Conservation (phyloP, 2,113 vertebrate genomes). For the Galemys pyrenaicus region DNA sequence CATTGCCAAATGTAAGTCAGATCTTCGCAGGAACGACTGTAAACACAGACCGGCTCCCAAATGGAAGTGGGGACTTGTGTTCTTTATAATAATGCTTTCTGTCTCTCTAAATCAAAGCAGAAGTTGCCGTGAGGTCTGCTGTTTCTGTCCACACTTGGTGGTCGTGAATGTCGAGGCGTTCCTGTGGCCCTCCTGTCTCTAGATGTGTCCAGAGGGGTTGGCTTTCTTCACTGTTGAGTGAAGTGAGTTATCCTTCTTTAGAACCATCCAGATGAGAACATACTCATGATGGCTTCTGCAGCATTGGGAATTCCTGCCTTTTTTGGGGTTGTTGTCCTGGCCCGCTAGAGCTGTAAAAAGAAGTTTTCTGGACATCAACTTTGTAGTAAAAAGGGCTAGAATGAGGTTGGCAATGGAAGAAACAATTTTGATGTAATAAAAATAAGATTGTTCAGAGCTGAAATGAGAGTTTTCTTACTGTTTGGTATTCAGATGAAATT, state of each 20-base stretch:
- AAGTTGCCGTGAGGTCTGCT: neutral
- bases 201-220: accelerated
- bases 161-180: neutral
- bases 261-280: constrained; percentile 52
- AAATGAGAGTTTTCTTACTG: constrained; percentile 49
- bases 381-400: neutral
- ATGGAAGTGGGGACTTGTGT: neutral
- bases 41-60: neutral
- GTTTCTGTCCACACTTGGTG: neutral
- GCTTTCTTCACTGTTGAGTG: neutral
- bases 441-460: neutral
- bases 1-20: neutral
- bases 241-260: neutral
- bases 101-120: neutral
- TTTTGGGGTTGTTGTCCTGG: neutral
- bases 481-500: constrained; percentile 54
- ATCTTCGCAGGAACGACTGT: neutral
- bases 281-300: constrained; percentile 21
- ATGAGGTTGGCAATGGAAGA: constrained; percentile 67
- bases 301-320: neutral
- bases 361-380: constrained; percentile 62
- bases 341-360: constrained; percentile 60
- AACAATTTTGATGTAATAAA: constrained; percentile 59
- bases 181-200: neutral
- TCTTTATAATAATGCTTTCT: neutral